These are phyloP conservation scores for Scytalopus superciliaris DNA, from an alignment of 2,113 vertebrate genomes.

Conservation along the genomic window DNA sequence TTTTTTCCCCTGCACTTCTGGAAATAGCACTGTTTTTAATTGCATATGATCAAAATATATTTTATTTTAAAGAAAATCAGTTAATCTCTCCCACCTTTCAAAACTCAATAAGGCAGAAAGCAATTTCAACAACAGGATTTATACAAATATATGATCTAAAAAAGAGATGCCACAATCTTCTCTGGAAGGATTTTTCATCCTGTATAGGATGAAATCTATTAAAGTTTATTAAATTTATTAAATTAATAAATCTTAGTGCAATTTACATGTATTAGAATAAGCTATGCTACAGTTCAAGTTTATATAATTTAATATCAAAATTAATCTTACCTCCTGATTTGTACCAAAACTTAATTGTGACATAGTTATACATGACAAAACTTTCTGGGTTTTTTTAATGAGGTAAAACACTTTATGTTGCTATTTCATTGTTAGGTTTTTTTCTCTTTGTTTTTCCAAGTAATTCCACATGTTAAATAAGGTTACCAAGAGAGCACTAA, in stretches of 20 bases:
- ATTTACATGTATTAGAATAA: not conserved
- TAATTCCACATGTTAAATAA: not conserved
- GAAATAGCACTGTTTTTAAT: not conserved
- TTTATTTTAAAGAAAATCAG: not conserved
- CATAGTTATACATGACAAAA: not conserved
- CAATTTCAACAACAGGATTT: not conserved
- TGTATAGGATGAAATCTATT: not conserved
- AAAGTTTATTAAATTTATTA: not conserved
- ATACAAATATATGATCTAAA: not conserved
- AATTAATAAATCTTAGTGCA: not conserved
- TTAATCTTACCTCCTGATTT: not conserved
- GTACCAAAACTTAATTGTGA: not conserved
- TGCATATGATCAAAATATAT: not conserved
- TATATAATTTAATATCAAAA: not conserved
- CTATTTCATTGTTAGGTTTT: not conserved
- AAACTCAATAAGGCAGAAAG: not conserved
- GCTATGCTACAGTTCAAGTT: not conserved
- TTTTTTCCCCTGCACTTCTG: not conserved
- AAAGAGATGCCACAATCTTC: not conserved
- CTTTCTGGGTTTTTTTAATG: not conserved
- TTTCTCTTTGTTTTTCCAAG: not conserved
- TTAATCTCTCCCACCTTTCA: not conserved
- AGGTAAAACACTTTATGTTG: not conserved
- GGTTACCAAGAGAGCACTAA: not conserved
- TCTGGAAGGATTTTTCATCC: not conserved